These are phyloP conservation scores for Periophthalmus modestus DNA, from an alignment of 2,113 vertebrate genomes.

Conservation along the genomic window DNA sequence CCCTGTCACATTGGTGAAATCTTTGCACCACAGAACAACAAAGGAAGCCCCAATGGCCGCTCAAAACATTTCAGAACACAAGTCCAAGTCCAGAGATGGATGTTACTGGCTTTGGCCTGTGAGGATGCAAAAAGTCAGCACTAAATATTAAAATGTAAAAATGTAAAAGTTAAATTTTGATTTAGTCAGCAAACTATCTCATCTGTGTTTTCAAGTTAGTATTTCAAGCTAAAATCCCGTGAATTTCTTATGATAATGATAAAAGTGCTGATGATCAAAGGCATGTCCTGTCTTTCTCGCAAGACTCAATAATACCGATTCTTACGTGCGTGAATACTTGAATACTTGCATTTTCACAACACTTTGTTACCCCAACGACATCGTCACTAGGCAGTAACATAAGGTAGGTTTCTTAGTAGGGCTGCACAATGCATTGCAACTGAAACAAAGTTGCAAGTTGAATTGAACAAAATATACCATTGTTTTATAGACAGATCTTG, in stretches of 20 bases:
- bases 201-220: not conserved
- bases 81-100: conserved; percentile 15
- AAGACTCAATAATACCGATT: no score
- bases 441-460: no score
- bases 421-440: no score
- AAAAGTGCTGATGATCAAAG: no score
- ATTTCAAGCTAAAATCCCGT: not conserved
- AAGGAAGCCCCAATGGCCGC: conserved; percentile 58
- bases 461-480: no score
- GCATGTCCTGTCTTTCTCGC: no score
- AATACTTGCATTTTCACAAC: no score
- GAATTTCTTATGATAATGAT: not conserved
- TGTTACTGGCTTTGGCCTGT: conserved; percentile 1
- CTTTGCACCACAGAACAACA: conserved; percentile 52
- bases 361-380: no score
- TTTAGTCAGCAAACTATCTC: not conserved
- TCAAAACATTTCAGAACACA: conserved; percentile 51
- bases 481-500: no score
- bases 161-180: not conserved
- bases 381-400: no score
- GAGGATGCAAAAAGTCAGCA: conserved; percentile 29
- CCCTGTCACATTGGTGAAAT: conserved; percentile 57
- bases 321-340: no score
- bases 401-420: no score
- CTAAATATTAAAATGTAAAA: conserved; percentile 26